Evolutionary conservation across 2,888 invertebrate genomes (phyloP), one percentile per base, ranked within the genome.

Genomic region (Drosophila subsilvestris): DNA sequence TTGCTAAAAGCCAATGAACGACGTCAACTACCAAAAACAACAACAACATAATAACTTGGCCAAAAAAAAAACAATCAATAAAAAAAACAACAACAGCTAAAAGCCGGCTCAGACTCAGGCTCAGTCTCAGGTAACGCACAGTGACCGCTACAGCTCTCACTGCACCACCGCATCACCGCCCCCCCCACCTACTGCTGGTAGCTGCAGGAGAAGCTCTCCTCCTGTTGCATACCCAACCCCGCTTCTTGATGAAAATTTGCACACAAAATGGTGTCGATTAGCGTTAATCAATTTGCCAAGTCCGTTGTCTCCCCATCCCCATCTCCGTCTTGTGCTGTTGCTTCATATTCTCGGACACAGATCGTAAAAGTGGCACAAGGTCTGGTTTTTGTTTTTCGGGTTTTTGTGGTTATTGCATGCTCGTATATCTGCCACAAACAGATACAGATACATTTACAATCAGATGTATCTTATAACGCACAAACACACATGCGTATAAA

Each of bases 291-390:
- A 88, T 86, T 86, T 82, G 76, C 66, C 74, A 70, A 65, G 53
- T 53, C 20, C 29, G 48, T 57, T 68, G 51, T 62, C 50, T 44
- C 37, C 14, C 37, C 37, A 32, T 29, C 10, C 10, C 29, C 29
- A 25, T 25, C 49, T 51, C 14, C 32, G 22, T 32, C 17, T 61
- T 45, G 20, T 45, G 56, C 20, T 60, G 53, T 58, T 60, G 61
- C 43, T 69, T 68, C 63, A 65, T 78, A 71, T 85, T 86, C 88
- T 86, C 75, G 75, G 61, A 63, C 70, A 61, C 79, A 77, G 55
- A 65, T 69, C 76, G 50, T 55, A 62, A 80, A 86, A 86, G 87
- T 86, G 88, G 85, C 84, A 84, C 88, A 88, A 88, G 87, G 85
- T 86, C 88, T 86, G 88, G 81, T 86, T 57, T 75, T 58, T 25